Percentiles rank a stretch among this genome's conserved stretches.
phyloP scores from a whole-genome alignment of 2,113 vertebrate species.

The Lophochroa leadbeateri region DNA sequence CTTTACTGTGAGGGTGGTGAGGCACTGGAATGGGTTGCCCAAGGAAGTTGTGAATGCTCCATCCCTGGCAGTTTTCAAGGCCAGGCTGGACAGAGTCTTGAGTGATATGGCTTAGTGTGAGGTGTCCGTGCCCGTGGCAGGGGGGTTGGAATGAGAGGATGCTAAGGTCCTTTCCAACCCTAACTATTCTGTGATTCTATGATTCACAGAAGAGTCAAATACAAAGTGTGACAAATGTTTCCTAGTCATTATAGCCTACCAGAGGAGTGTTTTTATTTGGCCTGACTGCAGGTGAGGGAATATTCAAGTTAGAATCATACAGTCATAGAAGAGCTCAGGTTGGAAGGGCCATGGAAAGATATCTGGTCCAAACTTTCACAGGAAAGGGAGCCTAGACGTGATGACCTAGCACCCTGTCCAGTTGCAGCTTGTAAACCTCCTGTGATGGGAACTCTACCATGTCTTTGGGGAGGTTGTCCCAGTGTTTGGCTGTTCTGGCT shows the following conservation, averaged over 20 bases:
- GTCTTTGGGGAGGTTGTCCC: not conserved
- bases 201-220: not conserved
- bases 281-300: not conserved
- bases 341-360: not conserved
- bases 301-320: not conserved
- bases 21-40: too few relatives aligned
- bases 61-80: too few relatives aligned
- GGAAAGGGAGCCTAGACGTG: not conserved
- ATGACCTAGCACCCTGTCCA: not conserved
- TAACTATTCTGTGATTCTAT: too few relatives aligned
- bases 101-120: too few relatives aligned
- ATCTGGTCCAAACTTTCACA: not conserved
- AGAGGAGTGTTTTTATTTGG: not conserved
- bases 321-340: not conserved
- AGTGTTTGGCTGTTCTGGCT: not conserved
- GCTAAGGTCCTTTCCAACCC: too few relatives aligned
- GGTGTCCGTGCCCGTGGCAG: too few relatives aligned
- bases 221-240: not conserved
- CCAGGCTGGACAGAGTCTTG: too few relatives aligned
- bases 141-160: too few relatives aligned
- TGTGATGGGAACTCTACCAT: not conserved
- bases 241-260: not conserved
- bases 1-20: too few relatives aligned
- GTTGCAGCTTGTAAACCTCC: not conserved
- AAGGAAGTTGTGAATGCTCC: too few relatives aligned